Percentiles rank a stretch among this genome's conserved stretches.
Conservation (phyloP, 2,113 vertebrate genomes). For the Willisornis vidua region DNA sequence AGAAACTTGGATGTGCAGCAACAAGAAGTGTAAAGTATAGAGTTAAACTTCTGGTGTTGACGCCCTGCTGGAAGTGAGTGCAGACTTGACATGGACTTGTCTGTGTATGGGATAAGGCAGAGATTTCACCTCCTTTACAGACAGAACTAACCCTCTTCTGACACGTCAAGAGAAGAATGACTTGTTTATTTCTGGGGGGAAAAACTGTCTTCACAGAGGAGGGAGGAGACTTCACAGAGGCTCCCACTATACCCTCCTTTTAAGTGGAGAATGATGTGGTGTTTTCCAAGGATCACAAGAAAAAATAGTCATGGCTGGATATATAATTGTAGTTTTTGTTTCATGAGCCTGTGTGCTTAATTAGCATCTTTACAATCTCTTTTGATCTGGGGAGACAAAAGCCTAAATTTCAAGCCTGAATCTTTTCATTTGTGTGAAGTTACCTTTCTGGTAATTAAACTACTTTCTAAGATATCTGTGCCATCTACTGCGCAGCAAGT, state of each 20-base stretch:
- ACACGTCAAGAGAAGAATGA: not conserved
- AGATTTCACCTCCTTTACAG: not conserved
- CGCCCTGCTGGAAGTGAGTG: not conserved
- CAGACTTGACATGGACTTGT: not conserved
- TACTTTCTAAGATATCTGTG: not conserved
- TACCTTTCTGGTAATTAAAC: not conserved
- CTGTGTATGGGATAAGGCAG: not conserved
- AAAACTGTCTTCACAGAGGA: not conserved
- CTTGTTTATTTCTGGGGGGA: too few relatives aligned
- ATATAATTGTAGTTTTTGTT: not conserved
- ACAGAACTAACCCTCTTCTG: not conserved
- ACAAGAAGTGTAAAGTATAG: not conserved
- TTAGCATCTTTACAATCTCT: not conserved
- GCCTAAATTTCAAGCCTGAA: not conserved
- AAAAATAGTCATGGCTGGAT: not conserved
- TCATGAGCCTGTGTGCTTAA: not conserved
- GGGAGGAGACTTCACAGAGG: not conserved
- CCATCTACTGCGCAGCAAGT: not conserved
- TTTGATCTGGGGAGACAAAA: not conserved
- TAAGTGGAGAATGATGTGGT: not conserved
- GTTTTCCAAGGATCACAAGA: not conserved
- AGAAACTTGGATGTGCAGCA: not conserved
- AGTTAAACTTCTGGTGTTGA: not conserved
- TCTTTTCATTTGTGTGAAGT: not conserved
- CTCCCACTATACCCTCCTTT: not conserved